Evolutionary conservation across 2,113 vertebrate genomes (phyloP), one percentile per base, ranked within the genome.

Genomic region (Podocnemis expansa): DNA sequence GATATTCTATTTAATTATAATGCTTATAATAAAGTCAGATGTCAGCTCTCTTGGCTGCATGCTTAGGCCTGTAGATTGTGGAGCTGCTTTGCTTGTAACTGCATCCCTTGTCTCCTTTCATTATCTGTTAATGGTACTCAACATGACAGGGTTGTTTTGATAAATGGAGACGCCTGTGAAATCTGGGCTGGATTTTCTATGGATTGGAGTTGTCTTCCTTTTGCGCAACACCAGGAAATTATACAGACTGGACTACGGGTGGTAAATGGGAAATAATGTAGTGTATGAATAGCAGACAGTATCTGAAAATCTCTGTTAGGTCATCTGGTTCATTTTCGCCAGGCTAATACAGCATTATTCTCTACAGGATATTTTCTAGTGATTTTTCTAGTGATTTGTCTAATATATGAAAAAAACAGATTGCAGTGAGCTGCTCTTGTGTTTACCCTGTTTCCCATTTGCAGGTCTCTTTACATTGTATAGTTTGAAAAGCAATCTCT

Each of bases 51-150:
- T 97, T 97, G 98, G 98, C 98, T 98, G 98, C 98, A 96, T 98
- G 98, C 98, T 98, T 97, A 98, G 99, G 98, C 99, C 98, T 98
- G 98, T 98, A 98, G 98, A 98, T 97, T 97, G 97, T 93, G 38
- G 98, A 98, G 98, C n/a, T 97, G 98, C 98, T 99, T 98, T 97
- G 97, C 99, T 98, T 98, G 98, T 98, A 98, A 98, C 99, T 97
- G 98, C 98, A 98, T 98, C 98, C 98, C 98, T 98, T 98, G 98
- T 99, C 99, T 99, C 98, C 98, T 99, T 99, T 99, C 98, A 99
- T 99, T 99, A 99, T 99, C 98, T 98, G 98, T 98, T 99, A 99
- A 99, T 99, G 98, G 99, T 98, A 98, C 98, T 99, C 99, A 98
- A 98, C 98, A 98, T 99, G 99, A 99, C 99, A 98, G 98, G 98